Evolutionary conservation across 2,113 vertebrate species (phyloP).

Genomic region (Ophthalmotilapia sp.): DNA sequence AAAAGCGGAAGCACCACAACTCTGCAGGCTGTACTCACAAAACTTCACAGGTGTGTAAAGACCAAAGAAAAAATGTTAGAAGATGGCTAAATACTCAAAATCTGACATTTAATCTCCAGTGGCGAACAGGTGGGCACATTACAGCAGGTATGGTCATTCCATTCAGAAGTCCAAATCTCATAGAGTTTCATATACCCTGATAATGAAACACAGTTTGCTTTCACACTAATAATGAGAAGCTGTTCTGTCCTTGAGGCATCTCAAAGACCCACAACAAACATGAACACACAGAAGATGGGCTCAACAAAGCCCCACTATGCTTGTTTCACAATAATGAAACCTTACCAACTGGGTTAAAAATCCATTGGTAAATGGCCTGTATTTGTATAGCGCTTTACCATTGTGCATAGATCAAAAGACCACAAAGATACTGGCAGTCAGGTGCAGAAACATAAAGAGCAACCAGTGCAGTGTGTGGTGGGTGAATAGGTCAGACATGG

Average conservation of each 20-base stretch:
- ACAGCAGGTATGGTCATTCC: not conserved
- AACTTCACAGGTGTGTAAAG: not conserved
- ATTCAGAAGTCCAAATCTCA: not conserved
- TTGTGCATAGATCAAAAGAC: not conserved
- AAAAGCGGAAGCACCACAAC: not conserved
- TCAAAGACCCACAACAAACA: not conserved
- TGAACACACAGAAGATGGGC: not conserved
- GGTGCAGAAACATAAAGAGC: not conserved
- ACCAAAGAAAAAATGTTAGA: not conserved
- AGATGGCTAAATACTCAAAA: not conserved
- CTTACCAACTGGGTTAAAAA: not conserved
- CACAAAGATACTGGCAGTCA: not conserved
- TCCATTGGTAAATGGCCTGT: not conserved
- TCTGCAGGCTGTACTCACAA: not conserved
- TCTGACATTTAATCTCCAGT: rapidly evolving
- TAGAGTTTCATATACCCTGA: not conserved
- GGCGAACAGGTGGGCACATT: not conserved
- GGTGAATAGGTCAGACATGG: not conserved
- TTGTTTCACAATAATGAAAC: not conserved
- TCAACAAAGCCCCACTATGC: not conserved
- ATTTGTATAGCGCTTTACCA: not conserved
- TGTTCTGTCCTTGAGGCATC: not conserved
- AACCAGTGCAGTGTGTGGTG: not conserved
- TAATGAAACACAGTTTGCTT: not conserved
- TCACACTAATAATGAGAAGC: not conserved